These are phyloP conservation scores for Caenorhabditis plicata DNA, from an alignment of 2,888 invertebrate genomes.

Conservation along the genomic window DNA sequence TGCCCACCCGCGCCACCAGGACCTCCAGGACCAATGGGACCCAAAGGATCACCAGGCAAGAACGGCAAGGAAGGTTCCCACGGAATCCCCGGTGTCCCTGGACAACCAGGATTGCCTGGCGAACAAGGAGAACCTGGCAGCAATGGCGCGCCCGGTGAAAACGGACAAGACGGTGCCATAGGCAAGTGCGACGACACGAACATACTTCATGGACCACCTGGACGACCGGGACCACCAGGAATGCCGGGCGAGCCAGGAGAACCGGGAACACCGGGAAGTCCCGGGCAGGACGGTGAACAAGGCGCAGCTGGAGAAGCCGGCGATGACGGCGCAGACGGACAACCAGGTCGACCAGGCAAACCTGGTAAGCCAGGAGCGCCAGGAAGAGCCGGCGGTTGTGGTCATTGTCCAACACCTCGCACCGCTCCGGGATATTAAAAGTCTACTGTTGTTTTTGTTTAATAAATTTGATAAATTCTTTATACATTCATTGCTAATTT, in stretches of 20 bases:
- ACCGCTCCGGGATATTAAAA: conserved; percentile 43
- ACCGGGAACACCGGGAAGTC: conserved; percentile 46
- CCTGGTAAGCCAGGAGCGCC: conserved; percentile 39
- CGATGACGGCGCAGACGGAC: conserved; percentile 34
- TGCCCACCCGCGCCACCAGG: conserved; percentile 37
- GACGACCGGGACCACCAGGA: conserved; percentile 32
- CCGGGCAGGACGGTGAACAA: conserved; percentile 44
- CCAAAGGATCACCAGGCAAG: conserved; percentile 41
- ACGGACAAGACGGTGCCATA: conserved; percentile 27
- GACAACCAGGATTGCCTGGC: conserved; percentile 43
- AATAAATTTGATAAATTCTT: neutral
- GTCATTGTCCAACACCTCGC: conserved; percentile 42
- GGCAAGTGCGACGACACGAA: conserved; percentile 25
- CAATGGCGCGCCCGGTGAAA: conserved; percentile 40
- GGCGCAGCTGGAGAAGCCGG: conserved; percentile 41
- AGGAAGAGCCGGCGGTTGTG: conserved; percentile 40
- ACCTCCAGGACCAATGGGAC: conserved; percentile 40
- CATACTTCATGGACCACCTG: conserved; percentile 38
- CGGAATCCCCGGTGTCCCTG: conserved; percentile 40
- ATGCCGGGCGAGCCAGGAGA: conserved; percentile 35
- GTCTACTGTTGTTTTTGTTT: neutral
- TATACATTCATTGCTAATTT: no score
- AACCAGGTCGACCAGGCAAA: conserved; percentile 31
- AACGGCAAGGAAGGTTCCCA: conserved; percentile 38
- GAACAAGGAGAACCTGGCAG: conserved; percentile 31